These are phyloP conservation scores for Resseliella maxima DNA, from an alignment of 2,888 invertebrate genomes.

Conservation along the genomic window DNA sequence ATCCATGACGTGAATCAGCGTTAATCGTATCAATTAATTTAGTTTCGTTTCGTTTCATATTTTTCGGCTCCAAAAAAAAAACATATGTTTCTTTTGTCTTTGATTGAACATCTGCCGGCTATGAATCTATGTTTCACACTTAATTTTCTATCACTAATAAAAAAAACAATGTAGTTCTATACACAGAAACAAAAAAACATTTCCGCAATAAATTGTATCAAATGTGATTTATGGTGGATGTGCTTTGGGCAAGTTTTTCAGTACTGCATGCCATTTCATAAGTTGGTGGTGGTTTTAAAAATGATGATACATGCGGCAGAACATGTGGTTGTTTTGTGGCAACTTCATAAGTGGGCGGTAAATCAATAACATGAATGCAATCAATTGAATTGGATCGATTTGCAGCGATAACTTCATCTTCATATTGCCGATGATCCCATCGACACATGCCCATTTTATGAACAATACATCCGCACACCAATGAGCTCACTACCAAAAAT, in stretches of 20 bases:
- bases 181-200: neutral
- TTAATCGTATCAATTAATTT: neutral
- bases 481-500: conserved; percentile 66
- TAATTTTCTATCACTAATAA: neutral
- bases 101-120: neutral
- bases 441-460: conserved; percentile 68
- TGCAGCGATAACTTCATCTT: conserved; percentile 57
- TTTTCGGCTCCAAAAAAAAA: too few relatives aligned
- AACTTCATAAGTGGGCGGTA: conserved; percentile 19
- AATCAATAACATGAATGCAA: conserved; percentile 30
- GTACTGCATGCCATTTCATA: conserved; percentile 36
- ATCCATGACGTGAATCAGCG: neutral
- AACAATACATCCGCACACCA: conserved; percentile 68
- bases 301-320: too few relatives aligned
- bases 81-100: too few relatives aligned
- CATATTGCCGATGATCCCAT: conserved; percentile 67
- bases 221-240: neutral
- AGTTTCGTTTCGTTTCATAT: neutral
- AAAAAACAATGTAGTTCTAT: too few relatives aligned
- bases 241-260: neutral
- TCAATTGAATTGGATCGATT: neutral
- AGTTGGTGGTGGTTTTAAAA: neutral
- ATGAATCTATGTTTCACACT: neutral
- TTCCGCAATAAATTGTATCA: neutral
- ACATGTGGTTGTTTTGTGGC: neutral